Evolutionary conservation across 64 coral and sea anemone species (phyloP), one percentile per base, ranked within the genome.

Genomic region (Pocillopora verrucosa): DNA sequence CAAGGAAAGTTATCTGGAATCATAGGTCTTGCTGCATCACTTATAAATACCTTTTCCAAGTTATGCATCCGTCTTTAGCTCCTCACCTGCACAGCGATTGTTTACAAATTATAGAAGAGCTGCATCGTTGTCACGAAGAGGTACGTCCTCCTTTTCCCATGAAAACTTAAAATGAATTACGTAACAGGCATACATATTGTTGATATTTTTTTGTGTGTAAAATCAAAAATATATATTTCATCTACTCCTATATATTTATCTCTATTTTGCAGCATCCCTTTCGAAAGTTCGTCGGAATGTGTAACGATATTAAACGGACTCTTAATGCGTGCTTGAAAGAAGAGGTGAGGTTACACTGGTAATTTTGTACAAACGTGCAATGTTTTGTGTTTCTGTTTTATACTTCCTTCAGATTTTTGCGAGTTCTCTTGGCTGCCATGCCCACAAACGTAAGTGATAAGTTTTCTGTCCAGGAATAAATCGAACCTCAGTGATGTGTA

Each of bases 71-170:
- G 10, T 88, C 86, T 30, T 61, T 88, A 76, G 86, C 86, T 9
- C 86, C 72, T 77, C 86, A 88, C 17, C 73, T 88, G 16, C 86
- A 88, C 36, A 65, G 60, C 60, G 61, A 75, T 2, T 76, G 86
- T 36, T 36, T 88, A 61, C 24, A 76, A 76, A 34, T 88, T 75
- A 88, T 88, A 76, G 45, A 88, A 25, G 25, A 88, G 14, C 86
- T 88, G 10, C 86, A 88, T 76, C 86, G 38, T 17, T 88, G 86
- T 57, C 72, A 88, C 15, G 70, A 88, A 22, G 57, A 88, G 86
- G 86, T 88, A 38, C 15, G 75, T 58, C 14, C 30, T 36, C 34
- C 26, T 56, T 16, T 17, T 13, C 16, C 10, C 0, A 9, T n/a
- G 3, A 38, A 4, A 38, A 11, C 5, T 79, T 19, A 13, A 12